These are phyloP conservation scores for Equus quagga DNA, from an alignment of 2,113 vertebrate species.

Conservation along the genomic window DNA sequence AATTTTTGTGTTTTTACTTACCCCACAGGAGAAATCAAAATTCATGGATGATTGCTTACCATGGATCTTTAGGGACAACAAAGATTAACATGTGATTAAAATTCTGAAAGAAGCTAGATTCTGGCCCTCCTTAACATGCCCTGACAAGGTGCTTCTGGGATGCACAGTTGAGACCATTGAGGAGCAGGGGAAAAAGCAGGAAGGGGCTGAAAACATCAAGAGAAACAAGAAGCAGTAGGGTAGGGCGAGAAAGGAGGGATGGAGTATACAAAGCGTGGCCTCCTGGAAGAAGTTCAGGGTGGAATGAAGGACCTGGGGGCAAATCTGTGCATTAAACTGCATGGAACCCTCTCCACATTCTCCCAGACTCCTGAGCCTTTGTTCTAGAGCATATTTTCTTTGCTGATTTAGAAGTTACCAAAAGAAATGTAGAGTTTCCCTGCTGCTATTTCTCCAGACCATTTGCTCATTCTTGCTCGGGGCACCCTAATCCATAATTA, in stretches of 20 bases:
- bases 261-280: fast-evolving
- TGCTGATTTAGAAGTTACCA: background rate
- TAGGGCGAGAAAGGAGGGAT: fast-evolving
- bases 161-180: background rate
- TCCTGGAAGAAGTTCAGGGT: too few species aligned
- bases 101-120: background rate
- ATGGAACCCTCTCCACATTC: fast-evolving
- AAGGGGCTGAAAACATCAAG: background rate
- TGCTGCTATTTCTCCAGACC: background rate
- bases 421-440: background rate
- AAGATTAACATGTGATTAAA: background rate
- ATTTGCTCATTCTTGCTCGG: background rate
- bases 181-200: fast-evolving
- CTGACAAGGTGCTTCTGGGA: background rate
- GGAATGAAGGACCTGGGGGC: background rate
- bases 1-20: background rate
- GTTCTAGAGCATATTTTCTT: background rate
- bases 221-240: background rate
- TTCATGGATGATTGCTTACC: background rate
- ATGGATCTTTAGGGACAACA: background rate
- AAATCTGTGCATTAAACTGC: background rate
- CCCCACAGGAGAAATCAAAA: background rate
- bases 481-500: constrained; percentile 38
- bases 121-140: background rate
- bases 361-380: background rate